Evolutionary conservation across 2,797 vertebrate genomes (phyloP).

Genomic region (Anableps anableps): DNA sequence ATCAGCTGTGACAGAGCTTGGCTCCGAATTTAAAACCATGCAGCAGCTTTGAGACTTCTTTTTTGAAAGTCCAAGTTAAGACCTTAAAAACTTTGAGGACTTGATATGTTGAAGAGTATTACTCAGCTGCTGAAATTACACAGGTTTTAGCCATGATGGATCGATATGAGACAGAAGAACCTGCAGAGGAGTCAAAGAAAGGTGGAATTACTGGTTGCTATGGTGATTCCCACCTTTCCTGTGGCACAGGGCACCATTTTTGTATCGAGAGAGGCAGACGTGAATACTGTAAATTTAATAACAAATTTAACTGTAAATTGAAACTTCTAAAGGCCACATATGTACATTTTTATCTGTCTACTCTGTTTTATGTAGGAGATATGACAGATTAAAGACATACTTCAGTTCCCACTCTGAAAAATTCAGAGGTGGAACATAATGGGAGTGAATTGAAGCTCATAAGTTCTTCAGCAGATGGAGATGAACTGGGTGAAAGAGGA

Average conservation of each 20-base stretch:
- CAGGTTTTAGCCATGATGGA: neutral
- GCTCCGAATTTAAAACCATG: neutral
- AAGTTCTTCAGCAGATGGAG: neutral
- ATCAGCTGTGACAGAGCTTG: neutral
- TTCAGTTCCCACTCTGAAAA: neutral
- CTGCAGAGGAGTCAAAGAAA: neutral
- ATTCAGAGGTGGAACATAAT: neutral
- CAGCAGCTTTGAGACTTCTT: neutral
- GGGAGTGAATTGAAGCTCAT: neutral
- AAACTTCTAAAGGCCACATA: neutral
- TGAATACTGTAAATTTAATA: no score
- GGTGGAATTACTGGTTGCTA: neutral
- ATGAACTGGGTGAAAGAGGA: no score
- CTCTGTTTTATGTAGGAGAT: neutral
- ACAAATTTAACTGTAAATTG: no score
- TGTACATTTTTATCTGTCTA: neutral
- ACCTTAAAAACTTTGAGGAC: neutral
- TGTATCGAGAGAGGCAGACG: neutral
- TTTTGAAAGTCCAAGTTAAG: neutral
- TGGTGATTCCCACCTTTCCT: neutral
- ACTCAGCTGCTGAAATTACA: neutral
- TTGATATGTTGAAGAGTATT: neutral
- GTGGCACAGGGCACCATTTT: neutral
- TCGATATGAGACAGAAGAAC: neutral
- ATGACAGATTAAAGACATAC: neutral